phyloP scores from a whole-genome alignment of 2,888 invertebrate genomes.

The Ganaspis brasiliensis region DNA sequence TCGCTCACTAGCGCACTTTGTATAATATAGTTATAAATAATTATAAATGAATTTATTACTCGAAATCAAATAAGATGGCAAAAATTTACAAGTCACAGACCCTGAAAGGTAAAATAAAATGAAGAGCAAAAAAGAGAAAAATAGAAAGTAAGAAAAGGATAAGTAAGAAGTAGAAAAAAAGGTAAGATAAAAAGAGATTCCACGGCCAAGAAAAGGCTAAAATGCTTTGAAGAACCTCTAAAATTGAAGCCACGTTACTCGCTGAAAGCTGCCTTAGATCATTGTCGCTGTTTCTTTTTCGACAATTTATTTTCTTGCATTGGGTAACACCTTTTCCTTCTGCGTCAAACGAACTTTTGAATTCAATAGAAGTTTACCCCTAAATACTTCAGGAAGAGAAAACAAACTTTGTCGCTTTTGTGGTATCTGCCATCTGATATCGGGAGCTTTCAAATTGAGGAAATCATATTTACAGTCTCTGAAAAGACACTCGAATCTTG shows the following conservation, averaged over 20 bases:
- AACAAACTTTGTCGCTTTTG: conserved; percentile 19
- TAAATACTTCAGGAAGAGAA: neutral
- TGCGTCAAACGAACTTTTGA: conserved; percentile 23
- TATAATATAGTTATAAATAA: too few species aligned
- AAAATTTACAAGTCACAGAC: too few species aligned
- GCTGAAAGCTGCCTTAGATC: conserved; percentile 28
- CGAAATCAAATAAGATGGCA: too few species aligned
- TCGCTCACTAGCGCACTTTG: too few species aligned
- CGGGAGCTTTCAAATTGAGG: neutral
- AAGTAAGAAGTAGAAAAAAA: neutral
- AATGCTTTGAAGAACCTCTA: conserved; percentile 15
- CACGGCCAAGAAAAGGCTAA: neutral
- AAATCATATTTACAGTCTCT: conserved; percentile 4
- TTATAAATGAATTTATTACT: too few species aligned
- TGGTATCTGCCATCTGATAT: conserved; percentile 8
- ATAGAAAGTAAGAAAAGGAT: too few species aligned
- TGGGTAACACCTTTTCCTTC: conserved; percentile 7
- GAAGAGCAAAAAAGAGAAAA: too few species aligned
- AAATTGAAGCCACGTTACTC: conserved; percentile 35
- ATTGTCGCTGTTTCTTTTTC: conserved; percentile 19
- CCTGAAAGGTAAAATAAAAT: too few species aligned
- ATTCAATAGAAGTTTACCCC: conserved; percentile 32
- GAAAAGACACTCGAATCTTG: neutral
- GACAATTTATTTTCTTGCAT: conserved; percentile 23
- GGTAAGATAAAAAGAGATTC: neutral